Evolutionary conservation across 2,113 vertebrate species (phyloP).

Genomic region (Hippoglossus stenolepis): DNA sequence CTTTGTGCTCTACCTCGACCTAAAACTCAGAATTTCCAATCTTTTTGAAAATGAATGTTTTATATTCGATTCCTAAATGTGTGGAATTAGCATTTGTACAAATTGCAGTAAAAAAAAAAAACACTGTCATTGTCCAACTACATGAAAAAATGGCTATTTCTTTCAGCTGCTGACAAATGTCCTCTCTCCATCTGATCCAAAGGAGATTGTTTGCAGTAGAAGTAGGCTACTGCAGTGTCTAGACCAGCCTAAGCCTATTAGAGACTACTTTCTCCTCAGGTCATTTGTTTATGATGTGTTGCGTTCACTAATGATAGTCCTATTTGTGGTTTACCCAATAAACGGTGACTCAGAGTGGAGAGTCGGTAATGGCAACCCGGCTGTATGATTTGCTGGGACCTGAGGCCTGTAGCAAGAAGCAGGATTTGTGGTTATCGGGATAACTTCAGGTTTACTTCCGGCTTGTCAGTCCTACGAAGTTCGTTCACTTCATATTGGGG

Average conservation of each 20-base stretch:
- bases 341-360: background rate
- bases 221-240: slow-evolving; percentile 40
- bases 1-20: no score
- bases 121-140: background rate
- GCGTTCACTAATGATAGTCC: slow-evolving; percentile 12
- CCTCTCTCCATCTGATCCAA: slow-evolving; percentile 29
- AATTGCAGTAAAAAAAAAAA: background rate
- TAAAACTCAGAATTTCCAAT: no score
- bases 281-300: slow-evolving; percentile 26
- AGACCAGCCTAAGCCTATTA: slow-evolving; percentile 59
- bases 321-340: slow-evolving; percentile 10
- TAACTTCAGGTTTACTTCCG: no score
- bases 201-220: slow-evolving; percentile 42
- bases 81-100: background rate
- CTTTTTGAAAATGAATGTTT: background rate
- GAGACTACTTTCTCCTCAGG: slow-evolving; percentile 60
- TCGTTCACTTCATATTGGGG: no score
- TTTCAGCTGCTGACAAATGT: slow-evolving; percentile 16
- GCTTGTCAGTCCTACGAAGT: no score
- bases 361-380: background rate
- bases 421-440: no score
- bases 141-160: background rate
- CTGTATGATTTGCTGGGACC: background rate
- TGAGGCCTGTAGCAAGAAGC: no score
- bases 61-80: background rate